Conservation (phyloP, 2,888 invertebrate genomes). For the Ichneumoninae sp. region DNA sequence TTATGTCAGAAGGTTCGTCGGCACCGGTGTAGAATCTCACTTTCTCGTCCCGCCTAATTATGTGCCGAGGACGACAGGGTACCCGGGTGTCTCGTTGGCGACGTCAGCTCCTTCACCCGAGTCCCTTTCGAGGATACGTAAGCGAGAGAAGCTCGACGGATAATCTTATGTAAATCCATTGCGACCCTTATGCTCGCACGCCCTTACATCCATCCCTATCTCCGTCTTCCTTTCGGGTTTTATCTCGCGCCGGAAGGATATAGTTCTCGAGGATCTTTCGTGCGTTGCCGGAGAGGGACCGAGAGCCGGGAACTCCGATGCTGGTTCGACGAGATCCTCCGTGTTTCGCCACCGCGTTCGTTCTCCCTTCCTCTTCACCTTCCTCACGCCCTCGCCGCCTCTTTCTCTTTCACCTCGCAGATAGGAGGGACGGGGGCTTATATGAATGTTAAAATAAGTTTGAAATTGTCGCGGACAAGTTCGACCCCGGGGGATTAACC, state of each 20-base stretch:
- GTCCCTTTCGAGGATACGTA: conserved; percentile 70
- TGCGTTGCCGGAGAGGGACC: conserved; percentile 51
- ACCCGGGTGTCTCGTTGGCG: conserved; percentile 76
- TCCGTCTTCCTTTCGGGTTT: conserved; percentile 56
- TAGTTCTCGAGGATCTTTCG: conserved; percentile 56
- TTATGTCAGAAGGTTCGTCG: conserved; percentile 41
- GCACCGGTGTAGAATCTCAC: conserved; percentile 34
- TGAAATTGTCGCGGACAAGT: conserved; percentile 84
- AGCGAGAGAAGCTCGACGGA: conserved; percentile 72
- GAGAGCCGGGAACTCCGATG: conserved; percentile 63
- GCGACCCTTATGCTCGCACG: conserved; percentile 79
- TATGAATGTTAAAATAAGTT: conserved; percentile 85
- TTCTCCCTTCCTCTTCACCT: conserved; percentile 3
- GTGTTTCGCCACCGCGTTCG: conserved; percentile 48
- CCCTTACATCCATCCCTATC: conserved; percentile 69
- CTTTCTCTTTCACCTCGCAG: conserved; percentile 33
- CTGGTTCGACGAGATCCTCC: conserved; percentile 55
- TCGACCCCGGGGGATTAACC: conserved; percentile 81
- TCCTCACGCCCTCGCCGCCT: conserved; percentile 24
- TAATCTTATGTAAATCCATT: conserved; percentile 83
- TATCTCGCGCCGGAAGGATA: conserved; percentile 55
- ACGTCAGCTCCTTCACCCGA: conserved; percentile 66
- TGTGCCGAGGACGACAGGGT: conserved; percentile 75
- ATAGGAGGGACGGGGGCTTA: conserved; percentile 79
- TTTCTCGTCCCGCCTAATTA: conserved; percentile 75